These are phyloP conservation scores for Exocentrus adspersus DNA, from an alignment of 2,888 invertebrate species.

Conservation along the genomic window DNA sequence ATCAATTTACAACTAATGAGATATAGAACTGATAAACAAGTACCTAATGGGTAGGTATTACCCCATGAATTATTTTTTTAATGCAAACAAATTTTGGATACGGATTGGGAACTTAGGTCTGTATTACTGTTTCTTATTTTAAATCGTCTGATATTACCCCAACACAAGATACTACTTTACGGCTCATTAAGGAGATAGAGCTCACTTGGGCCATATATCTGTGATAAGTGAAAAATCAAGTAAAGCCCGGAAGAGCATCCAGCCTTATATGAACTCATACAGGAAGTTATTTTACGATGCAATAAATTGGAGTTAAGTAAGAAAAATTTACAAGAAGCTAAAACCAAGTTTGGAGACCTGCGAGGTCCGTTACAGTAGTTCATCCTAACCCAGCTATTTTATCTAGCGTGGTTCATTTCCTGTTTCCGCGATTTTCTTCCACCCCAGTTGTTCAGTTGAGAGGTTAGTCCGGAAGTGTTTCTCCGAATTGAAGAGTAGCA, in stretches of 20 bases:
- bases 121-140: background rate
- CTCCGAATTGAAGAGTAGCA: conserved; percentile 35
- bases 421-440: conserved; percentile 48
- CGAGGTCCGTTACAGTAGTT: conserved; percentile 21
- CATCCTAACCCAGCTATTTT: conserved; percentile 38
- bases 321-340: conserved; percentile 25
- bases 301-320: conserved; percentile 22
- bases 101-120: too few species aligned
- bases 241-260: conserved; percentile 16
- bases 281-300: conserved; percentile 17
- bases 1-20: too few species aligned
- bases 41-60: too few species aligned
- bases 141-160: background rate
- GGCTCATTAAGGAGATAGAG: background rate
- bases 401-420: conserved; percentile 49
- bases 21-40: too few species aligned
- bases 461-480: conserved; percentile 40
- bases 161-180: background rate
- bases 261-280: conserved; percentile 20
- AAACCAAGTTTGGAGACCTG: conserved; percentile 24
- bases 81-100: too few species aligned
- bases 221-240: conserved; percentile 30
- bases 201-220: conserved; percentile 6
- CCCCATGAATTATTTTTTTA: too few species aligned
- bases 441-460: conserved; percentile 46